Base-by-base conservation (phyloP, 2,113 vertebrate species). In the Maccullochella peelii region DNA sequence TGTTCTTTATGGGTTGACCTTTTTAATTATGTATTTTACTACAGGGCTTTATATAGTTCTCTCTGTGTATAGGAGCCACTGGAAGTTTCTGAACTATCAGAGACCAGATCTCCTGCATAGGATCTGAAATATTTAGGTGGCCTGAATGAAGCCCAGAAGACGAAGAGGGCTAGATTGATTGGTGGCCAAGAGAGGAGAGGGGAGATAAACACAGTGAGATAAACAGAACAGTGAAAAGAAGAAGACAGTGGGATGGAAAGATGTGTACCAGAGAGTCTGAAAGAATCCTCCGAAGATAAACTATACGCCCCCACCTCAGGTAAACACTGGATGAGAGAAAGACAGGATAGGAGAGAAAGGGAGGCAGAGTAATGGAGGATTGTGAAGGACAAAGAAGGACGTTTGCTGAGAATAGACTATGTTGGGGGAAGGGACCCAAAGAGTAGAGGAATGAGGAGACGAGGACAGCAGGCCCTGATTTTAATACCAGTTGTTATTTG, bases 41-140 rank as follows among this genome's bases (percentile, higher is more conserved):
- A 66, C 40, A 54, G 50, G 40, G 77, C n/a, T 78, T 84, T 67
- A 44, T 62, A 30, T 12, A 18, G 44, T 42, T 65, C 27, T 47
- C 25, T 71, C 33, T 55, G 59, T 61, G 63, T 50, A 5, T 36
- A 38, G 54, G 8, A 71, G 81, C n/a, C 65, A 50, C 57, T 18
- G 57, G 18, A 80, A 33, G 40, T 67, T 72, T 85, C 58, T 66
- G 16, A 67, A 38, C 58, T 52, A 55, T 52, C 69, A 63, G 27
- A 42, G 42, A 42, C 21, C 12, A 15, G 42, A 59, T 84, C 79
- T 73, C 25, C 72, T 77, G 66, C 55, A 21, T 21, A 49, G 58
- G 11, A 50, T 84, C 70, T 88, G 77, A 87, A 93, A 90, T 83
- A 88, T 92, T 88, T 78, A 90, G 47, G 58, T 57, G 47, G 44